phyloP scores from a whole-genome alignment of 2,113 vertebrate genomes.

The Oreochromis spilurus region DNA sequence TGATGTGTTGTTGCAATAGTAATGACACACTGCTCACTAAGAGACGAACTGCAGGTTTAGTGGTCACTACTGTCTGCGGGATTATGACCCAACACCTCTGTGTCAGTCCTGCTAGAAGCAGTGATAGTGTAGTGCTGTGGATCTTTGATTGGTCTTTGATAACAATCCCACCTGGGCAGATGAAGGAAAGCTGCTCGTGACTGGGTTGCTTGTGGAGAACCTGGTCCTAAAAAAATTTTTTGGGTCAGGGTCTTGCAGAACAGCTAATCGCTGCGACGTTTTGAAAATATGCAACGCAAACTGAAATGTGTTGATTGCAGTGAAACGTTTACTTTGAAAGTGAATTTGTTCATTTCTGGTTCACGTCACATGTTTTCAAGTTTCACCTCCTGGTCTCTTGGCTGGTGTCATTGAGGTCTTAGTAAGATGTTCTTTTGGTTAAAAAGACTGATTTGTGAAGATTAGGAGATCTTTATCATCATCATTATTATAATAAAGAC shows the following conservation, averaged over 20 bases:
- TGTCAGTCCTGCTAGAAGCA: neutral
- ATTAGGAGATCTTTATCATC: neutral
- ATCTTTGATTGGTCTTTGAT: neutral
- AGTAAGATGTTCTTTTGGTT: neutral
- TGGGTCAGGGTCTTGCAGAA: neutral
- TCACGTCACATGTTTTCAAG: neutral
- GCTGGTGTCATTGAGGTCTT: neutral
- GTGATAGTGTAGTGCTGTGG: neutral
- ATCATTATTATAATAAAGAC: neutral
- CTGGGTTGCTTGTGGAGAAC: neutral
- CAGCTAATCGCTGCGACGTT: rapidly evolving
- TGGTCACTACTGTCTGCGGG: neutral
- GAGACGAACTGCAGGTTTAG: neutral
- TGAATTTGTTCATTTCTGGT: neutral
- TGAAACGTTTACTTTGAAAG: neutral
- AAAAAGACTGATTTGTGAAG: neutral
- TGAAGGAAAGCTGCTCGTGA: neutral
- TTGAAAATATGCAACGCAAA: neutral
- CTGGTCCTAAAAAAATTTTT: neutral
- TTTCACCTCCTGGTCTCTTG: neutral
- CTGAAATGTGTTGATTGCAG: neutral
- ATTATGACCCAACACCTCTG: neutral
- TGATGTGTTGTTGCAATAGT: neutral
- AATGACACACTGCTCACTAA: neutral
- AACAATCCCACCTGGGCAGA: neutral